These are phyloP conservation scores for Notothenia rossii DNA, from an alignment of 2,113 vertebrate species.

Conservation along the genomic window DNA sequence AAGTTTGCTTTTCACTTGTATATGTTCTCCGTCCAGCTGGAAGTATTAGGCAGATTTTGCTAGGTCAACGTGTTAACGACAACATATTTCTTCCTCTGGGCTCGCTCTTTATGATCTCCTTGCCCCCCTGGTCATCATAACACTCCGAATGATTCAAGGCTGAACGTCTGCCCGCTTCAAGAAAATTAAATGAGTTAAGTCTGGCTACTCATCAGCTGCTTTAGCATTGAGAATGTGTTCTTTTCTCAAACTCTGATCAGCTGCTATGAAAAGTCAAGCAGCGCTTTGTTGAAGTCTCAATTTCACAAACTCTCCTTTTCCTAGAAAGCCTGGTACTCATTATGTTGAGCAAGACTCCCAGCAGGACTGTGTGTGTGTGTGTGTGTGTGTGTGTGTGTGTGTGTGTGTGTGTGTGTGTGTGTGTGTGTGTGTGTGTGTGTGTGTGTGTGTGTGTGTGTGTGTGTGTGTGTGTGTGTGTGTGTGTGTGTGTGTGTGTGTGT, in stretches of 20 bases:
- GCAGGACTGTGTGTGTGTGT: conserved; percentile 4
- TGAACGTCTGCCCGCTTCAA: neutral
- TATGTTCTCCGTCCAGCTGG: conserved; percentile 51
- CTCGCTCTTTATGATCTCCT: neutral
- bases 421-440: conserved; percentile 11
- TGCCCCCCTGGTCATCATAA: conserved; percentile 4
- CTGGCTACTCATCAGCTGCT: conserved; percentile 19
- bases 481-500: neutral
- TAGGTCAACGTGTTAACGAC: conserved; percentile 35
- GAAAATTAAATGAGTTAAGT: conserved; percentile 4
- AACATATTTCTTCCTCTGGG: conserved; percentile 9
- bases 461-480: conserved; percentile 3
- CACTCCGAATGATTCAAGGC: conserved; percentile 17
- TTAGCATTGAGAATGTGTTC: neutral
- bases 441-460: conserved; percentile 14
- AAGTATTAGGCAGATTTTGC: conserved; percentile 7
- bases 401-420: conserved; percentile 11
- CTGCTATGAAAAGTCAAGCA: conserved; percentile 34
- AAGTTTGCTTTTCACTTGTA: conserved; percentile 57
- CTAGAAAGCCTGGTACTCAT: conserved; percentile 71
- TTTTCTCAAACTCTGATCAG: conserved; percentile 24
- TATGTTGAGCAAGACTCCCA: conserved; percentile 49
- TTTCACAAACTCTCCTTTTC: conserved; percentile 27
- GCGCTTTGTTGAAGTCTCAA: conserved; percentile 29
- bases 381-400: neutral